A percentile compares a stretch with the other conserved stretches of the same genome.
phyloP scores from a whole-genome alignment of 2,888 invertebrate species.

The Cyaniris semiargus region DNA sequence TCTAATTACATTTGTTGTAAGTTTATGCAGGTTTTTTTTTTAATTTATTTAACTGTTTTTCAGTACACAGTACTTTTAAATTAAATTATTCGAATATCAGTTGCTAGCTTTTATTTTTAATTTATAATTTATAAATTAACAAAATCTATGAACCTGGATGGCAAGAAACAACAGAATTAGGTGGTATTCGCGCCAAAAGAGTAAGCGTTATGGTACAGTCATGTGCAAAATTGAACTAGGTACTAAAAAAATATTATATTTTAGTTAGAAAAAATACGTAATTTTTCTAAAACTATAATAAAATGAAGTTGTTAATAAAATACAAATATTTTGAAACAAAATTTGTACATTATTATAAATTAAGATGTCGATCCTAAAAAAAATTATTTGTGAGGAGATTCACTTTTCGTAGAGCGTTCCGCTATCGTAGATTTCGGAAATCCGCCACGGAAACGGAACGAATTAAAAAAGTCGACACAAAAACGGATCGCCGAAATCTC shows the following conservation, averaged over 20 bases:
- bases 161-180: too few relatives aligned
- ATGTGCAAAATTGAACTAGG: background rate
- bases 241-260: background rate
- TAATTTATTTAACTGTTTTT: too few relatives aligned
- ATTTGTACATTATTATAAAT: background rate
- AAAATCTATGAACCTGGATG: too few relatives aligned
- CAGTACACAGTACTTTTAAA: too few relatives aligned
- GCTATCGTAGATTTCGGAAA: background rate
- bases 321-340: background rate
- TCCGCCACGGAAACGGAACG: conserved; percentile 19
- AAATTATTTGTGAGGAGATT: too few relatives aligned
- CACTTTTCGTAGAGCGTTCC: background rate
- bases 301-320: background rate
- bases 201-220: background rate
- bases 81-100: too few relatives aligned
- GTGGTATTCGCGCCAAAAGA: background rate
- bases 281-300: background rate
- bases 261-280: background rate
- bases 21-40: background rate
- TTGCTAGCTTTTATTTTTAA: too few relatives aligned
- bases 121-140: too few relatives aligned
- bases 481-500: conserved; percentile 66
- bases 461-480: conserved; percentile 41
- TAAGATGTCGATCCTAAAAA: background rate
- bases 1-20: background rate